Conservation (phyloP, 1,140 invertebrate genomes). For the Ceratosolen fusciceps region DNA sequence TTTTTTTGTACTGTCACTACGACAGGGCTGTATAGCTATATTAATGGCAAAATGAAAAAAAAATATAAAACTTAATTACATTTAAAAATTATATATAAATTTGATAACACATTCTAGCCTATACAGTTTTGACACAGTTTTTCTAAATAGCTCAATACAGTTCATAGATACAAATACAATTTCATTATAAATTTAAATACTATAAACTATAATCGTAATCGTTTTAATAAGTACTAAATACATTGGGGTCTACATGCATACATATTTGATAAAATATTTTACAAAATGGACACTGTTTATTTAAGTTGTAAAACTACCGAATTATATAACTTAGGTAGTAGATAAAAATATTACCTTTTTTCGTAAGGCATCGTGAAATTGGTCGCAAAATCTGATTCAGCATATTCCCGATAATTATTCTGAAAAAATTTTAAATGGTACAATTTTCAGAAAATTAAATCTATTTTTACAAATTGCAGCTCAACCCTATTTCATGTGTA, state of each 20-base stretch:
- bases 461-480: neutral
- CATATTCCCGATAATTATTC: conserved; percentile 50
- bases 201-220: neutral
- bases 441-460: neutral
- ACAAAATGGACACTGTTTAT: neutral
- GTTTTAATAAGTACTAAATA: neutral
- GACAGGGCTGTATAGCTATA: no score
- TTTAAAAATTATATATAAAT: no score
- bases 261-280: neutral
- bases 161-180: no score
- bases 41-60: no score
- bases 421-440: conserved; percentile 28
- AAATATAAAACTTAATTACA: no score
- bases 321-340: conserved; percentile 49
- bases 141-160: no score
- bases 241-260: neutral
- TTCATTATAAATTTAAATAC: neutral
- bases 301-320: conserved; percentile 7
- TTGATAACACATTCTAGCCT: no score
- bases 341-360: conserved; percentile 44
- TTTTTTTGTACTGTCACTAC: no score
- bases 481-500: neutral
- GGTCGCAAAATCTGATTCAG: conserved; percentile 51
- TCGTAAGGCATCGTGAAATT: conserved; percentile 40
- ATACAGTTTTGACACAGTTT: no score